phyloP scores from a whole-genome alignment of 2,888 invertebrate species.

The Cheilosia scutellata region DNA sequence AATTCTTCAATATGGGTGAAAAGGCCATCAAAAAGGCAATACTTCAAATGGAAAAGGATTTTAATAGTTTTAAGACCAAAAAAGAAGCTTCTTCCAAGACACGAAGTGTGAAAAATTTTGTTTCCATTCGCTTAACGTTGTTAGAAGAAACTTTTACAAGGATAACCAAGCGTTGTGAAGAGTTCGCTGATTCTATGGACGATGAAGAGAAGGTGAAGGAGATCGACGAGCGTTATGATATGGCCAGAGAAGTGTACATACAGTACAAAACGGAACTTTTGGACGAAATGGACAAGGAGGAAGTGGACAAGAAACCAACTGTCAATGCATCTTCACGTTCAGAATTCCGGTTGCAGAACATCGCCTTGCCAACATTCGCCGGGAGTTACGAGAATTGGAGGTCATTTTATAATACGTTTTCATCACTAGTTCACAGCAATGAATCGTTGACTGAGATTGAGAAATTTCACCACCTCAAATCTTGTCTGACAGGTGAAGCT shows the following conservation, averaged over 20 bases:
- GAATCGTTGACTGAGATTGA: constrained; percentile 14
- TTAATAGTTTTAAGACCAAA: no score
- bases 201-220: constrained; percentile 16
- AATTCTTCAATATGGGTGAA: no score
- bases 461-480: constrained; percentile 20
- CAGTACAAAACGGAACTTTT: constrained; percentile 11
- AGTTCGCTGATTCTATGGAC: constrained; percentile 5
- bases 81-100: no score
- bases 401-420: constrained; percentile 9
- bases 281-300: constrained; percentile 4
- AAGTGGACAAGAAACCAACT: constrained; percentile 9
- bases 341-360: constrained; percentile 1
- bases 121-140: constrained; percentile 11
- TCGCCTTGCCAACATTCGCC: constrained; percentile 9
- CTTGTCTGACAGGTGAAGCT: constrained; percentile 16
- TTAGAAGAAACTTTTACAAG: constrained; percentile 12
- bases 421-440: constrained; percentile 8
- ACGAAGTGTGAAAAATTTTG: constrained; percentile 3
- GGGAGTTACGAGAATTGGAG: constrained; percentile 13
- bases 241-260: constrained; percentile 12
- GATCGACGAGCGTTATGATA: constrained; percentile 8
- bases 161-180: constrained; percentile 10
- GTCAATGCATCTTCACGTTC: constrained; percentile 6
- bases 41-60: no score
- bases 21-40: no score